phyloP scores from a whole-genome alignment of 2,113 vertebrate species.

The Ancistrus triradiatus region DNA sequence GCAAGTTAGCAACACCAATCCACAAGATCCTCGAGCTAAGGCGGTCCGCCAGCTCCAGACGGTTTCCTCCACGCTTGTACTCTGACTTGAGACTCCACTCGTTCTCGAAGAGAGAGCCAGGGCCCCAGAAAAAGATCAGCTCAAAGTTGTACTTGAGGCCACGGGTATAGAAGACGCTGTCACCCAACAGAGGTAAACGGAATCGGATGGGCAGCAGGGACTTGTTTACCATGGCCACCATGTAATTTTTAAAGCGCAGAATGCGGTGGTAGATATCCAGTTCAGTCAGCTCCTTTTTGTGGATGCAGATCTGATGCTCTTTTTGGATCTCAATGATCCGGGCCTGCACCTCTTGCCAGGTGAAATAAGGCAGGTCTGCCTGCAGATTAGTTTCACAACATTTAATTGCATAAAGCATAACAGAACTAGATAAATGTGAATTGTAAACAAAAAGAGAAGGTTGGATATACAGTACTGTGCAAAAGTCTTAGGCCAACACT shows the following conservation, averaged over 20 bases:
- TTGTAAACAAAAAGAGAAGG: too few species aligned
- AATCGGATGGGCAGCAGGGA: conserved; percentile 91
- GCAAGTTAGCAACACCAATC: conserved; percentile 95
- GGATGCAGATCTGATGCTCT: conserved; percentile 98
- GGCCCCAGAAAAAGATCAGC: conserved; percentile 97
- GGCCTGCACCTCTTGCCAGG: conserved; percentile 96
- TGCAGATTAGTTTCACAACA: conserved; percentile 46
- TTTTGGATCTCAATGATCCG: conserved; percentile 97
- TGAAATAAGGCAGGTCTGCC: conserved; percentile 90
- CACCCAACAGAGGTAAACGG: conserved; percentile 79
- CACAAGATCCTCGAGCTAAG: conserved; percentile 91
- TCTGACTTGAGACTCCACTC: conserved; percentile 94
- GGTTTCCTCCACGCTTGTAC: conserved; percentile 88
- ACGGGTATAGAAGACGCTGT: conserved; percentile 86
- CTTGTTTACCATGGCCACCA: conserved; percentile 98
- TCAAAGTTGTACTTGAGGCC: conserved; percentile 99
- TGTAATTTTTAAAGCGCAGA: conserved; percentile 98
- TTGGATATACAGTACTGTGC: too few species aligned
- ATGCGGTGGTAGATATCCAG: conserved; percentile 96
- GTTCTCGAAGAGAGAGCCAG: conserved; percentile 91
- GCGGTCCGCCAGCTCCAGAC: conserved; percentile 87
- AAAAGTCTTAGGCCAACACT: too few species aligned
- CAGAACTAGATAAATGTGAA: too few species aligned
- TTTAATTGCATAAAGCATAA: background rate
- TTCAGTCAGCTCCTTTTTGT: conserved; percentile 93